Conservation (phyloP, 2,113 vertebrate genomes). For the Myotis lucifugus region DNA sequence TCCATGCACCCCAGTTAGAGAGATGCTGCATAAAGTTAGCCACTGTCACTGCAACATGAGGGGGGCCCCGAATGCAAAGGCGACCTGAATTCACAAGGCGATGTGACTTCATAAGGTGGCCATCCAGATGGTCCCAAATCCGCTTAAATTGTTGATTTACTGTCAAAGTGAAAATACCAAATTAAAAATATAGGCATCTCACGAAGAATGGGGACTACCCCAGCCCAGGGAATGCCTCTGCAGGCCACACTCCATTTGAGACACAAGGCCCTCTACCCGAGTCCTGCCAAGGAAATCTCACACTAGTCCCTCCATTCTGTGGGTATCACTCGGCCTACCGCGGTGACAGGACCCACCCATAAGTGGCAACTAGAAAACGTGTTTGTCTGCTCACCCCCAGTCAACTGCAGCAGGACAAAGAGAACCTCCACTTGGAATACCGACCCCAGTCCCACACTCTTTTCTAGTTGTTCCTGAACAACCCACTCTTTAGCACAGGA, state of each 20-base stretch:
- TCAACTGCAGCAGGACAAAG: background rate
- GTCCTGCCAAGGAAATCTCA: background rate
- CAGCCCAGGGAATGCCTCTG: background rate
- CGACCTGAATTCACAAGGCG: background rate
- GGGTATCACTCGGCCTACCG: background rate
- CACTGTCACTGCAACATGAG: background rate
- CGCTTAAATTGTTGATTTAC: background rate
- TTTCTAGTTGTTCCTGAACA: background rate
- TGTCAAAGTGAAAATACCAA: background rate
- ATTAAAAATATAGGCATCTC: background rate
- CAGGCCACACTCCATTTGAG: background rate
- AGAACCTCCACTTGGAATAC: background rate
- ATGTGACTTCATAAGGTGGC: background rate
- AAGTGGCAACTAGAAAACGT: background rate
- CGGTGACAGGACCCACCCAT: background rate
- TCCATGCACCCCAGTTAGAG: background rate
- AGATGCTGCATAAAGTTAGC: background rate
- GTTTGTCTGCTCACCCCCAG: background rate
- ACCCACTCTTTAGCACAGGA: background rate
- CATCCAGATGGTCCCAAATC: background rate
- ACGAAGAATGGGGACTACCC: background rate
- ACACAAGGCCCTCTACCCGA: background rate
- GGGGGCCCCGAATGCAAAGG: accelerated
- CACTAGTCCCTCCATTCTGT: background rate
- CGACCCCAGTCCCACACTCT: background rate